Base-by-base conservation (phyloP, 2,113 vertebrate genomes). In the Riparia riparia region DNA sequence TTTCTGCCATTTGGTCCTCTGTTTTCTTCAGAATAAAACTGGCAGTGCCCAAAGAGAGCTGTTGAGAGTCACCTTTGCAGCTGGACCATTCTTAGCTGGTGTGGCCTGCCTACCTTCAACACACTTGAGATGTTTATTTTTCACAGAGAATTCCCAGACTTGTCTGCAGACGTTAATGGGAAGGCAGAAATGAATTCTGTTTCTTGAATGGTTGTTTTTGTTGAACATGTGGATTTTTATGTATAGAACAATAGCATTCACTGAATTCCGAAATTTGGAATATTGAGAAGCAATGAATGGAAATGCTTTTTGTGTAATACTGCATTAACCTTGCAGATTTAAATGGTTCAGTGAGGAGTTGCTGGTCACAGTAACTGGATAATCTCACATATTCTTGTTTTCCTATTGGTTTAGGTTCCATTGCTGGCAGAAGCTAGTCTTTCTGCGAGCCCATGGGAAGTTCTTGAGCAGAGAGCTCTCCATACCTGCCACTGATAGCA, bases 81-180 rank as follows among this genome's bases (percentile, higher is more conserved):
- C 54, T 57, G 74, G 51, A 63, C 54, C 58, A 80, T 94, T 84
- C 70, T 56, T 54, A 83, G 54, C 28, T 73, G 79, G 26, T 87
- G 64, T 66, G 64, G 58, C 65, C 66, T 73, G 22, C 69, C 87
- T 87, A 34, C 66, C 50, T 83, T 94, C 83, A 91, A 66, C 41
- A 51, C 60, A 64, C 54, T n/a, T 49, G 57, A 72, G 72, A 84
- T 61, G 61, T 78, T 96, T 96, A 31, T 88, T 96, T 90, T 86
- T 89, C 83, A 54, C 9, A 61, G 82, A 86, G 91, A 96, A 95
- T 96, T 80, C 29, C 57, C 39, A 95, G 53, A 41, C 68, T 63
- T 95, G 72, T 78, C 89, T 41, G 17, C 81, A 74, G 79, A 81
- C 6, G 0, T 12, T 51, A 84, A 51, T 47, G 74, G 74, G 57